Evolutionary conservation across 2,888 invertebrate genomes (phyloP), one percentile per base, ranked within the genome.

Genomic region (Synergus gifuensis): DNA sequence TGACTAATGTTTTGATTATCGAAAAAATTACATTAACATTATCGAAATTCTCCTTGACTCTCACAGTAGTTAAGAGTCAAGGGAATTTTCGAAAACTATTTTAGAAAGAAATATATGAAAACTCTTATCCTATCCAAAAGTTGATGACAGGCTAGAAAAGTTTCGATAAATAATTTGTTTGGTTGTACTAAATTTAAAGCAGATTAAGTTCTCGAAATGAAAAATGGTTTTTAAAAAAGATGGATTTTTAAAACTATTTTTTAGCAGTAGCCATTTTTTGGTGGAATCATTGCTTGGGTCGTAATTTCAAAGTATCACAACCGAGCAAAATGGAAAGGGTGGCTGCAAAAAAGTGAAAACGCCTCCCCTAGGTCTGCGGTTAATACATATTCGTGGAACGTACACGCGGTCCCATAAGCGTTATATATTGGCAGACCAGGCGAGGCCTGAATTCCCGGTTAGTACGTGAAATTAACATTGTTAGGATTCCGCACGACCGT

Each of bases 401-500:
- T 81, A 81, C 81, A 66, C 78, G 77, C 77, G 80, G 76, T n/a
- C 76, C 76, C 76, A 60, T 64, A 60, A 77, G 78, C 78, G 82
- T 82, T 83, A 83, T 83, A 83, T 83, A 83, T 81, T 81, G 81
- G 79, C 76, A 58, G 22, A 44, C 76, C 78, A 73, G 78, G 83
- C 83, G 58, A 81, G 69, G 77, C 77, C 79, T 85, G 83, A 87
- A 88, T 87, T 86, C 83, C 86, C 79, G 82, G 85, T 88, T 86
- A 85, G 87, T 83, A 86, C 85, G 87, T 85, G 89, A 90, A 90
- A 91, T 91, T 90, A 91, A 89, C 91, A 91, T 90, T 89, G 90
- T 88, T 91, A 86, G 87, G 83, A 91, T 91, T 90, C 89, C 90
- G 82, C 85, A 86, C 85, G 86, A 83, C 84, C 86, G 82, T 82